Conservation (phyloP, 2,797 vertebrate species). For the Prionace glauca region DNA sequence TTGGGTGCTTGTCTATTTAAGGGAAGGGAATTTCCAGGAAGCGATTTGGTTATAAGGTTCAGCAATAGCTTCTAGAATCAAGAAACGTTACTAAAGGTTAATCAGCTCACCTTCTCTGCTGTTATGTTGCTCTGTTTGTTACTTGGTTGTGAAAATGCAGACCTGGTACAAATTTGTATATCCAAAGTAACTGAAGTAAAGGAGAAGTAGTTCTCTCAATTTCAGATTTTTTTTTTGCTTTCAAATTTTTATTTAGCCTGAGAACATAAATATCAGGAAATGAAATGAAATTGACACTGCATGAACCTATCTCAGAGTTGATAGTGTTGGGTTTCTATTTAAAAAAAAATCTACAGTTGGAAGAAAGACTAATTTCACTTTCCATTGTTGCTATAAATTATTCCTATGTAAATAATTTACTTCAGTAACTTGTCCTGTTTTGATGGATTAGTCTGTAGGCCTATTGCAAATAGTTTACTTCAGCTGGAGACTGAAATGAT, state of each 20-base stretch:
- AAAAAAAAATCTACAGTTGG: not conserved
- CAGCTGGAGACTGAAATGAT: not conserved
- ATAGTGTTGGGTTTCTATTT: not conserved
- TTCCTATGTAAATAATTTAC: not conserved
- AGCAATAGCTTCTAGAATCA: no score
- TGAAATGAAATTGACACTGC: not conserved
- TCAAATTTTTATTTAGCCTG: not conserved
- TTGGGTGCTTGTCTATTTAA: no score
- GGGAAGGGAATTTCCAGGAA: no score
- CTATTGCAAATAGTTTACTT: not conserved
- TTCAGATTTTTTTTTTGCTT: not conserved
- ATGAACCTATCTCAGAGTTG: not conserved
- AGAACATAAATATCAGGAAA: not conserved
- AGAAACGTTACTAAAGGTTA: no score
- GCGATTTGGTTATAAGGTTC: no score
- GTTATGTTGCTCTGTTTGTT: no score
- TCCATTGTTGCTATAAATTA: not conserved
- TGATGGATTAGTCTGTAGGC: not conserved
- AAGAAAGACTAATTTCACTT: not conserved
- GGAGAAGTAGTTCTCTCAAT: no score
- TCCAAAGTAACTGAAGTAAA: no score
- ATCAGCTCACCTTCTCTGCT: no score
- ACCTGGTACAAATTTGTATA: no score
- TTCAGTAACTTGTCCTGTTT: not conserved
- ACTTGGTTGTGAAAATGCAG: no score